Conservation (phyloP, 2,888 invertebrate species). For the Prosapia bicincta region DNA sequence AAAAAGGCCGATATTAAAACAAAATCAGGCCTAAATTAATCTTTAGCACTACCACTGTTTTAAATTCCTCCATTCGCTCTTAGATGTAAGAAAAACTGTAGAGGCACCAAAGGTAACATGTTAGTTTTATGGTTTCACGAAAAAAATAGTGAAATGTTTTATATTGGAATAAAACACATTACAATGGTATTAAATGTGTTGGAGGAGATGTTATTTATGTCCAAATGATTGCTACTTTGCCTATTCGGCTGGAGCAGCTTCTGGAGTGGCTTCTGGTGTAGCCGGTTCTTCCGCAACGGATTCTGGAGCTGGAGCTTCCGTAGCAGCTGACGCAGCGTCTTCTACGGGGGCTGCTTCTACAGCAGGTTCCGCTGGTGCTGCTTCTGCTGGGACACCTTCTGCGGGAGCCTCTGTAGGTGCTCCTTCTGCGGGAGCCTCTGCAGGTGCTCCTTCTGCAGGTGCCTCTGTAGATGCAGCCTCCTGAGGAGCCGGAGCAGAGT, state of each 20-base stretch:
- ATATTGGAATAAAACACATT: no score
- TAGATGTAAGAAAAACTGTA: no score
- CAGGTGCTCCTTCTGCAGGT: not conserved
- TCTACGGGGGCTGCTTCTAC: slow-evolving; percentile 46
- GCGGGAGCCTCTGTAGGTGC: not conserved
- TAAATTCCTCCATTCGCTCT: no score
- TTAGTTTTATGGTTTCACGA: no score
- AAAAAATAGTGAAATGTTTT: no score
- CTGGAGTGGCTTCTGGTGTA: not conserved
- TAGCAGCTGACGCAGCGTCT: slow-evolving; percentile 40
- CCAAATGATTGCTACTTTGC: no score
- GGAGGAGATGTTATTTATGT: not conserved
- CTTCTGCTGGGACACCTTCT: slow-evolving; percentile 34
- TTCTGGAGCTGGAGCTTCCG: not conserved
- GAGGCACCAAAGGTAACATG: no score
- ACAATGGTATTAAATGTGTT: not conserved
- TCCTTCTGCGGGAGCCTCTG: not conserved
- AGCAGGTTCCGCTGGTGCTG: slow-evolving; percentile 57
- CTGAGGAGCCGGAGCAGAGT: not conserved
- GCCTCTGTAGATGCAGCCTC: not conserved
- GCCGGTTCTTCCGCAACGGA: not conserved
- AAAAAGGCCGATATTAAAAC: no score
- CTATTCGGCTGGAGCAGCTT: not conserved
- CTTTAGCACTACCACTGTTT: no score
- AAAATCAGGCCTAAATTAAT: no score